Evolutionary conservation across 2,888 invertebrate genomes (phyloP).

Genomic region (Drosophila seclusa): DNA sequence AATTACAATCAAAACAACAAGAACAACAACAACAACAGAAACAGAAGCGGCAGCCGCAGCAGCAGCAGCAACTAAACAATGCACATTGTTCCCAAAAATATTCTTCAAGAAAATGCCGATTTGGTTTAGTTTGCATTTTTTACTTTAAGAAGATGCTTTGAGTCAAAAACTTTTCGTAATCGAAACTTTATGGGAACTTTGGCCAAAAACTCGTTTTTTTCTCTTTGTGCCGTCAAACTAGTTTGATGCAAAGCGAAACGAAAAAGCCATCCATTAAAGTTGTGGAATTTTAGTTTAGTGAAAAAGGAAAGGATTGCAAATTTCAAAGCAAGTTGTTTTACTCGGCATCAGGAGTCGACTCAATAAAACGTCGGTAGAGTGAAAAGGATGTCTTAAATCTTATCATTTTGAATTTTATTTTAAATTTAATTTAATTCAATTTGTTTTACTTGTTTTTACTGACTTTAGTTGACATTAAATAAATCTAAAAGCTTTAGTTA

Average conservation of each 20-base stretch:
- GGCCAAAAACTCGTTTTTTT: conserved; percentile 2
- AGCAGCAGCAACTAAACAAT: conserved; percentile 46
- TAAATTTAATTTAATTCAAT: not conserved
- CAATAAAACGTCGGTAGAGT: not conserved
- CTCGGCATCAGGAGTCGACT: not conserved
- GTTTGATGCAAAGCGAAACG: not conserved
- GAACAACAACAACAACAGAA: conserved; percentile 14
- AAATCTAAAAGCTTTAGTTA: not conserved
- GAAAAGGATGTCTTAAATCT: not conserved
- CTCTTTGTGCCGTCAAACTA: not conserved
- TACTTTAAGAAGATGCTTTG: conserved; percentile 46
- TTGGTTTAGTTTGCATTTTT: conserved; percentile 23
- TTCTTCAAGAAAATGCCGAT: conserved; percentile 35
- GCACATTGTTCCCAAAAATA: conserved; percentile 56
- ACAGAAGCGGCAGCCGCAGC: not conserved
- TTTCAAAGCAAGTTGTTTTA: not conserved
- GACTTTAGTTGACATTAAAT: not conserved
- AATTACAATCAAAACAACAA: conserved; percentile 47
- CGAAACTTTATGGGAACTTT: conserved; percentile 3
- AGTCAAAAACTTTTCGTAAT: conserved; percentile 14
- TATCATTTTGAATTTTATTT: not conserved
- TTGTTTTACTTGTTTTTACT: not conserved
- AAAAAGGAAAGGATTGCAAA: not conserved
- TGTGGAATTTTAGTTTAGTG: not conserved
- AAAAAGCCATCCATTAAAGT: conserved; percentile 3